phyloP scores from a whole-genome alignment of 1,140 invertebrate species.

The Globodera rostochiensis region DNA sequence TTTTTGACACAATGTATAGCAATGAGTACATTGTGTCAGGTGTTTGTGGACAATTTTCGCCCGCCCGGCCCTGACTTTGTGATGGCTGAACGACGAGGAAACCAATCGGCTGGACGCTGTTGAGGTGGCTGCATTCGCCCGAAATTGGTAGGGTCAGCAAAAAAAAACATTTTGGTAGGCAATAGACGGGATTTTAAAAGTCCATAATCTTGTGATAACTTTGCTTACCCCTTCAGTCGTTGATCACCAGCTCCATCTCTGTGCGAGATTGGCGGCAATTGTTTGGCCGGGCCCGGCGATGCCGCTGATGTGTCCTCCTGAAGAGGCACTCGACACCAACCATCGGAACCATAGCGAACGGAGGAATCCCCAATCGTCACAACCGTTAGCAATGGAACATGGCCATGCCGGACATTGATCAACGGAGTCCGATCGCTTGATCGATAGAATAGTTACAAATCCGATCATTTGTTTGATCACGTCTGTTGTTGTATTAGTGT shows the following conservation, averaged over 20 bases:
- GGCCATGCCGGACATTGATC: background rate
- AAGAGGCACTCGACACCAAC: background rate
- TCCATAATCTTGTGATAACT: too few species aligned
- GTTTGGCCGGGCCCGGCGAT: background rate
- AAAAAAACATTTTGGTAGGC: too few species aligned
- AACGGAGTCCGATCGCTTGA: too few species aligned
- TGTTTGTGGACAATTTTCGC: constrained; percentile 56
- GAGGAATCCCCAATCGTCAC: background rate
- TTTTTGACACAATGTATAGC: too few species aligned
- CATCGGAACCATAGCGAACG: too few species aligned
- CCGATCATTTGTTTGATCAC: too few species aligned
- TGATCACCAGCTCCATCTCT: background rate
- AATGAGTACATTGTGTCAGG: too few species aligned
- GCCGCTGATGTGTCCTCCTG: too few species aligned
- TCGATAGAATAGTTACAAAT: too few species aligned
- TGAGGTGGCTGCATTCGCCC: constrained; percentile 86
- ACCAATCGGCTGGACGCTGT: constrained; percentile 82
- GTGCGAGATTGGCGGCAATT: constrained; percentile 1
- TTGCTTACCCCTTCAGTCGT: background rate
- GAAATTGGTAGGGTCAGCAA: constrained; percentile 82
- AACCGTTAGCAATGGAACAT: background rate
- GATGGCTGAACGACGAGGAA: constrained; percentile 86
- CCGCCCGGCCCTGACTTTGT: constrained; percentile 75
- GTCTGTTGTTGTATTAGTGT: too few species aligned
- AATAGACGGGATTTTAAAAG: background rate